Evolutionary conservation across 2,113 vertebrate species (phyloP), one percentile per base, ranked within the genome.

Genomic region (Ictalurus punctatus): DNA sequence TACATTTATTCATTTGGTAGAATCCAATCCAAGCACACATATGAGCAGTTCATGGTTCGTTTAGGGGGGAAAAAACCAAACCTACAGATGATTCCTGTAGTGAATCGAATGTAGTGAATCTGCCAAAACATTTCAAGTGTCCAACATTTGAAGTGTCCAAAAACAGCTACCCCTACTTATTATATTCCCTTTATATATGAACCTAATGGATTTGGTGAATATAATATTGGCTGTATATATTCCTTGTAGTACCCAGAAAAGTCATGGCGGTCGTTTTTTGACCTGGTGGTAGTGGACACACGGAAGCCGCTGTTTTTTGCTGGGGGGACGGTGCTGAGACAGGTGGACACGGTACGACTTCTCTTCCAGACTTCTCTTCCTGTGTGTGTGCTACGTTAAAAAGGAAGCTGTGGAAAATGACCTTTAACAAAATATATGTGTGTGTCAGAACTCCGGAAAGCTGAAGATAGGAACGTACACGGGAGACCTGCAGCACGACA

Each of bases 401-500:
- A 56, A 21, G 40, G 40, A 54, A 54, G 6, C 44, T n/a, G 0
- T 23, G 16, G 54, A 30, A 58, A 82, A 30, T n/a, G 16, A 8
- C 25, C 13, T 34, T 6, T 34, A 56, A 58, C 3, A 59, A 21
- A 1, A 25, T 54, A 3, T 52, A 3, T 63, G 90, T 73, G 71
- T 69, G 67, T 71, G 7, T 0, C 93, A 98, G 97, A 92, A 96
- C 92, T 96, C 94, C 0, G 97, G 97, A 56, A 98, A 96, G 89
- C 95, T 98, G 88, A 93, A 93, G 0, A 96, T 97, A 0, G 97
- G 97, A 82, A 97, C 97, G 0, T 97, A 97, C 93, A 97, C 95
- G 0, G 97, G 97, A 0, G 94, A 95, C 0, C 96, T 97, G 52
- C 96, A 97, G 87, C 94, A 96, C 63, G 96, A 96, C 0, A 95